Conservation (phyloP, 2,797 vertebrate species). For the Melopsittacus undulatus region DNA sequence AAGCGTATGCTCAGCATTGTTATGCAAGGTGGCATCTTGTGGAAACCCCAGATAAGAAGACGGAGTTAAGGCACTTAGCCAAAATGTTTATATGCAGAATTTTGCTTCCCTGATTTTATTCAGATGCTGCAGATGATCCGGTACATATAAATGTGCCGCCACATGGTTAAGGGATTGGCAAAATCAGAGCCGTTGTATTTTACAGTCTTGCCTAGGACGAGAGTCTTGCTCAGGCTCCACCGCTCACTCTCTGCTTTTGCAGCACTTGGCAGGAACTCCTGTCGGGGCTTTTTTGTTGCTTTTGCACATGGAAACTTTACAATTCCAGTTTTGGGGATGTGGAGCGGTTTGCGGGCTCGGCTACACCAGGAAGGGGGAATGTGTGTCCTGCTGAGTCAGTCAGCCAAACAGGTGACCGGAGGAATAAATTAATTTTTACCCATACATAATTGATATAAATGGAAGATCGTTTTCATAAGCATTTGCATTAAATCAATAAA, state of each 20-base stretch:
- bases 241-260: constrained; percentile 53
- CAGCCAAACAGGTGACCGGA: constrained; percentile 67
- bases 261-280: constrained; percentile 59
- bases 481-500: constrained; percentile 75
- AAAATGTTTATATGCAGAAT: constrained; percentile 72
- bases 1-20: constrained; percentile 49
- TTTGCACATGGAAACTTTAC: constrained; percentile 58
- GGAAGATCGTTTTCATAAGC: constrained; percentile 69
- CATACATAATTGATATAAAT: constrained; percentile 73
- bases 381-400: constrained; percentile 51
- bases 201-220: constrained; percentile 53
- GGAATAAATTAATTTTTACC: constrained; percentile 76
- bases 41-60: constrained; percentile 66
- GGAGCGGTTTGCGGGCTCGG: not conserved
- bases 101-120: constrained; percentile 72
- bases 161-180: constrained; percentile 62
- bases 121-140: constrained; percentile 64
- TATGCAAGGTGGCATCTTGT: constrained; percentile 61
- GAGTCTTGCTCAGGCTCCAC: constrained; percentile 58
- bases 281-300: constrained; percentile 60
- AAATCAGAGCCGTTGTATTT: constrained; percentile 59
- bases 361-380: constrained; percentile 12
- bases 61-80: constrained; percentile 62
- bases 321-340: not conserved
- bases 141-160: constrained; percentile 59